A percentile compares a stretch with the other conserved stretches of the same genome.
Conservation (phyloP, 1,140 invertebrate genomes). For the Nebria ingens region DNA sequence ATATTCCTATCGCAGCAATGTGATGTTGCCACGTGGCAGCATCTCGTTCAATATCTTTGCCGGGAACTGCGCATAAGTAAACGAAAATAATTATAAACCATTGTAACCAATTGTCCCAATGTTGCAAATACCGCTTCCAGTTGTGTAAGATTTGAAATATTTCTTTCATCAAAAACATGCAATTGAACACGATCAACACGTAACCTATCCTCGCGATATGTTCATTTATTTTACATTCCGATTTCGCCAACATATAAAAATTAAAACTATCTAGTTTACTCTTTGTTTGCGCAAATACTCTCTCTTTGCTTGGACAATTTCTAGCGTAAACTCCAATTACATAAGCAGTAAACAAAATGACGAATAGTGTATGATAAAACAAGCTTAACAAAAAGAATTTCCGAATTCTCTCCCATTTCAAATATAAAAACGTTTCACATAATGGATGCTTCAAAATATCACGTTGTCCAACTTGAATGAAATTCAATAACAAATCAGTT, state of each 20-base stretch:
- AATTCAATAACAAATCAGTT: constrained; percentile 58
- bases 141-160: constrained; percentile 61
- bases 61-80: constrained; percentile 45
- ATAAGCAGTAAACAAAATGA: constrained; percentile 58
- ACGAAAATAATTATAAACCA: constrained; percentile 61
- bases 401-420: constrained; percentile 73
- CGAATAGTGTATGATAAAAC: constrained; percentile 66
- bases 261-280: background rate
- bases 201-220: constrained; percentile 44
- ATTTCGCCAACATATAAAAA: background rate
- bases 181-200: constrained; percentile 48
- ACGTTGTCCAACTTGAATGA: constrained; percentile 64
- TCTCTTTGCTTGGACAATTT: constrained; percentile 25
- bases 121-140: constrained; percentile 55
- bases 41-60: constrained; percentile 29
- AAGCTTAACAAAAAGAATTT: constrained; percentile 75
- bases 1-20: constrained; percentile 62
- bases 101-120: constrained; percentile 78
- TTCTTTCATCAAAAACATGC: constrained; percentile 55
- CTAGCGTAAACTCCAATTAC: constrained; percentile 45
- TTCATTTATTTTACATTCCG: constrained; percentile 35
- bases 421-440: constrained; percentile 66
- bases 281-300: background rate
- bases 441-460: constrained; percentile 69
- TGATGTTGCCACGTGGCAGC: constrained; percentile 62